A percentile compares a stretch with the other conserved stretches of the same genome.
Conservation (phyloP, 2,888 invertebrate genomes). For the Agrochola circellaris region DNA sequence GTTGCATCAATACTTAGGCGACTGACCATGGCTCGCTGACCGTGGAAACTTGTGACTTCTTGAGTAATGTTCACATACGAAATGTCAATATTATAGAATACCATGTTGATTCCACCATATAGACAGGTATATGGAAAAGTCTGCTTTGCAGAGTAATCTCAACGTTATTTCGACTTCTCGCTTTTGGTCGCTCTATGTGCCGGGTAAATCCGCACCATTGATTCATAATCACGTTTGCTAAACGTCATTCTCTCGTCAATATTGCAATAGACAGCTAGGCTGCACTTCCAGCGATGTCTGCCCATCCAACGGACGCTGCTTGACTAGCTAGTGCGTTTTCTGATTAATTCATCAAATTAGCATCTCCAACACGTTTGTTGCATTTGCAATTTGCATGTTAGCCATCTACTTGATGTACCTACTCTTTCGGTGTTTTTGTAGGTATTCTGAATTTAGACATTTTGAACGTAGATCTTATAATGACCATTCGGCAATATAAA, state of each 20-base stretch:
- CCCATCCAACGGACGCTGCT: constrained; percentile 14
- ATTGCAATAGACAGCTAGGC: constrained; percentile 40
- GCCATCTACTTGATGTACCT: neutral
- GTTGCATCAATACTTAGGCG: constrained; percentile 47
- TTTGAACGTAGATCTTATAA: neutral
- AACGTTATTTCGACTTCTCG: neutral
- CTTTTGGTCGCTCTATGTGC: neutral
- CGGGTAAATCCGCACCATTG: neutral
- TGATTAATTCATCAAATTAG: constrained; percentile 24
- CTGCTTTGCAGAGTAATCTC: neutral
- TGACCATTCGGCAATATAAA: neutral
- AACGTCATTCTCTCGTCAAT: constrained; percentile 31
- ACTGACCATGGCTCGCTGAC: constrained; percentile 42
- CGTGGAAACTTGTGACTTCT: constrained; percentile 49
- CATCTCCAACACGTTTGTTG: constrained; percentile 25
- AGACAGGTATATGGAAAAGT: neutral
- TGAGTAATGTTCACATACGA: constrained; percentile 41
- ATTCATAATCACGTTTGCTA: neutral
- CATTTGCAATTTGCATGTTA: neutral
- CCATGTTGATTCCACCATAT: neutral
- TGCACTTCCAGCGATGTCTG: constrained; percentile 23
- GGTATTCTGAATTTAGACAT: neutral
- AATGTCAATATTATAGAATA: constrained; percentile 31
- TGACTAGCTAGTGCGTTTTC: constrained; percentile 38
- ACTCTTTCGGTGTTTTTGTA: neutral